Conservation (phyloP, 2,113 vertebrate species). For the Vombatus ursinus region DNA sequence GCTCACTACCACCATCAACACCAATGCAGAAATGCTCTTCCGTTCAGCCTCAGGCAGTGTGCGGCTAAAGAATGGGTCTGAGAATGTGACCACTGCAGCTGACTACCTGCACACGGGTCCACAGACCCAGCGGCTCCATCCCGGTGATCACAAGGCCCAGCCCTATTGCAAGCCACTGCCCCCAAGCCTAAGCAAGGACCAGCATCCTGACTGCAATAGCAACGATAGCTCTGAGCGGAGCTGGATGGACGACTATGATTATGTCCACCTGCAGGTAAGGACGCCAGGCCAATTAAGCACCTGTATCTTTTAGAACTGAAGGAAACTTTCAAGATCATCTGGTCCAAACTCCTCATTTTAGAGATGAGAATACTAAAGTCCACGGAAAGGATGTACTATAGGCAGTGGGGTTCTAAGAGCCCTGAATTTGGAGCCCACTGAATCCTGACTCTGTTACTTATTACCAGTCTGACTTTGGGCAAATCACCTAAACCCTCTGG, state of each 20-base stretch:
- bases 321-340: not conserved
- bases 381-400: not conserved
- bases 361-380: not conserved
- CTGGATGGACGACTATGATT: constrained; percentile 99
- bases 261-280: constrained; percentile 96
- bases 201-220: constrained; percentile 84
- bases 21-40: constrained; percentile 91
- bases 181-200: constrained; percentile 77
- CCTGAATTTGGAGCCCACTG: not conserved
- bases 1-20: constrained; percentile 89
- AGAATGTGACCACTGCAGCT: constrained; percentile 60
- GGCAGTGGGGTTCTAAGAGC: not conserved
- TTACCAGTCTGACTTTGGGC: not conserved
- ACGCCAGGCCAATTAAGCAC: not conserved
- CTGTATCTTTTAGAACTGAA: not conserved
- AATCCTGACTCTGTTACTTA: not conserved
- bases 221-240: constrained; percentile 91
- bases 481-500: not conserved
- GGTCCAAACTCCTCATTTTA: not conserved
- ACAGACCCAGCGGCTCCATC: constrained; percentile 69
- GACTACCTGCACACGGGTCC: constrained; percentile 75
- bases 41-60: constrained; percentile 70
- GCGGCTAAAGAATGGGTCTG: constrained; percentile 67
- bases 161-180: constrained; percentile 82
- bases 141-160: constrained; percentile 83